Conservation (phyloP, 2,888 invertebrate species). For the Synergus laeviventris region DNA sequence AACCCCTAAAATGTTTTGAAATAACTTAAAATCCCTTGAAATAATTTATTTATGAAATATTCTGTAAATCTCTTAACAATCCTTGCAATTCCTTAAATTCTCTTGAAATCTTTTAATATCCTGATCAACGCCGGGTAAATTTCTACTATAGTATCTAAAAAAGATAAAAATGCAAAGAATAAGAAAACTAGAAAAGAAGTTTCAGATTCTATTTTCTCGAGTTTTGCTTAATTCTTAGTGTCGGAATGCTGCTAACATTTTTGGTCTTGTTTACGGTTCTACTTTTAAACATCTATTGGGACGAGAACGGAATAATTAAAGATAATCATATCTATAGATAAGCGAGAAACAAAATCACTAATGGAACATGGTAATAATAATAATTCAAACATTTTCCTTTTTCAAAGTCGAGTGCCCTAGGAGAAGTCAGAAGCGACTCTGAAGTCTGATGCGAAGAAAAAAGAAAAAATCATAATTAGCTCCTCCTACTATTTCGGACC, state of each 20-base stretch:
- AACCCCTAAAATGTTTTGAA: too few relatives aligned
- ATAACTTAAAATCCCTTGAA: too few relatives aligned
- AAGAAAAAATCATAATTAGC: conserved; percentile 20
- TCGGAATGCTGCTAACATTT: background rate
- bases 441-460: background rate
- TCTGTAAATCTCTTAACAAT: too few relatives aligned
- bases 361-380: background rate
- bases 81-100: too few relatives aligned
- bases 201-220: background rate
- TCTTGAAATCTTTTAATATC: too few relatives aligned
- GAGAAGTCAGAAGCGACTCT: background rate
- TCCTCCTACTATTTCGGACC: conserved; percentile 8
- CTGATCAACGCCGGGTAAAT: too few relatives aligned
- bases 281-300: background rate
- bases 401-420: background rate
- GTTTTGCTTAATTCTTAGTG: background rate
- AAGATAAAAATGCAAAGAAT: background rate
- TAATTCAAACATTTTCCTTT: background rate
- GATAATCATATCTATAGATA: background rate
- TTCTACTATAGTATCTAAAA: background rate
- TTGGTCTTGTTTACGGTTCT: background rate
- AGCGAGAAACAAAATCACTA: background rate
- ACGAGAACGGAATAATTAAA: background rate
- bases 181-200: background rate
- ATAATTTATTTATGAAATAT: too few relatives aligned